Evolutionary conservation across 1,140 invertebrate genomes (phyloP).

Genomic region (Penaeus chinensis): DNA sequence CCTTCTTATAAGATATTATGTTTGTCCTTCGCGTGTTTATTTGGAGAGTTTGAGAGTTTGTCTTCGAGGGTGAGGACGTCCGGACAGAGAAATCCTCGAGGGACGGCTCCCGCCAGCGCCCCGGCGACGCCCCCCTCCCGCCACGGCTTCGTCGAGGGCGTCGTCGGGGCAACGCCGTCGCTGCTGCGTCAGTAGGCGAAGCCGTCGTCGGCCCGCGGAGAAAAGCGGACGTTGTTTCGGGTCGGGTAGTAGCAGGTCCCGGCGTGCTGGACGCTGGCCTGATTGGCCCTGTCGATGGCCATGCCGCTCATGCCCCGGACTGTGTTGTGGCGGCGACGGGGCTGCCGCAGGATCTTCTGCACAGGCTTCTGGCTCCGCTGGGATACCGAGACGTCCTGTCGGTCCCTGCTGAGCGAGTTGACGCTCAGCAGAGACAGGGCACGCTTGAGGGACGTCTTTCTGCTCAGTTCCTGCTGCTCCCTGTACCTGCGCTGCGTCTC

Average conservation of each 20-base stretch:
- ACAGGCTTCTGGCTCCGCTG: slow-evolving; percentile 32
- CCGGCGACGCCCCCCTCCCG: too few relatives aligned
- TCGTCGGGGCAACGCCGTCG: too few relatives aligned
- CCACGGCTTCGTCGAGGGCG: too few relatives aligned
- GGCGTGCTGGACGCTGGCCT: neutral
- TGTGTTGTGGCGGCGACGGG: slow-evolving; percentile 35
- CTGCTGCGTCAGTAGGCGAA: too few relatives aligned
- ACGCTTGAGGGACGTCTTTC: slow-evolving; percentile 13
- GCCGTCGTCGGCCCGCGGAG: too few relatives aligned
- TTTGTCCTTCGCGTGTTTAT: too few relatives aligned
- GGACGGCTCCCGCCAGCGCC: too few relatives aligned
- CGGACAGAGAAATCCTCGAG: too few relatives aligned
- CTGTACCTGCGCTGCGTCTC: neutral
- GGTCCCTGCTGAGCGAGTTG: neutral
- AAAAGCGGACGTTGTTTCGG: too few relatives aligned
- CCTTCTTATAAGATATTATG: too few relatives aligned
- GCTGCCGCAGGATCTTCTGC: slow-evolving; percentile 45
- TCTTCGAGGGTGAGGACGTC: too few relatives aligned
- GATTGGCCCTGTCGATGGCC: slow-evolving; percentile 32
- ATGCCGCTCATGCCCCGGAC: slow-evolving; percentile 42
- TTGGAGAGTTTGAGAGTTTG: too few relatives aligned
- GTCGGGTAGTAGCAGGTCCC: neutral
- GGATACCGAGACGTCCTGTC: neutral
- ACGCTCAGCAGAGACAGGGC: slow-evolving; percentile 29
- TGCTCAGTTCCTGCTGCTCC: neutral